Conservation (phyloP, 2,797 vertebrate species). For the Rhinichthys osculus region DNA sequence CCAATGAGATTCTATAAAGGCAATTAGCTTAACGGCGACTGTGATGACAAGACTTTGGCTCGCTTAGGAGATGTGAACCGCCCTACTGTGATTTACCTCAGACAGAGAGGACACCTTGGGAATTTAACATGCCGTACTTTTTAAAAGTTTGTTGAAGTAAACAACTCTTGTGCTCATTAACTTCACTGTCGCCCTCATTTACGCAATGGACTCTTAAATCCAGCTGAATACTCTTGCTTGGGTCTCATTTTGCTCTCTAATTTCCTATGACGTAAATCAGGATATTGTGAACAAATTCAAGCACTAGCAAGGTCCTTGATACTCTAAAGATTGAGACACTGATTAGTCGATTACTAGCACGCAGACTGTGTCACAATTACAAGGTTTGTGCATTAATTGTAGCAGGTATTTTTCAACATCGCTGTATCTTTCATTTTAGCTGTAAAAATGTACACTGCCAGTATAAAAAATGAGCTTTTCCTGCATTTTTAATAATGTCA, state of each 20-base stretch:
- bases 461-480: background rate
- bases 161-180: constrained; percentile 27
- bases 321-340: background rate
- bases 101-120: constrained; percentile 25
- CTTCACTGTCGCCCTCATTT: background rate
- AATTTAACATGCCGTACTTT: constrained; percentile 12
- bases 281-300: background rate
- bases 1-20: constrained; percentile 55
- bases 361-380: background rate
- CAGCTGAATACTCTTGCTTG: background rate
- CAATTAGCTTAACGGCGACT: constrained; percentile 50
- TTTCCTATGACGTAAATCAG: background rate
- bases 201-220: constrained; percentile 2
- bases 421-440: background rate
- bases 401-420: background rate
- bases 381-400: background rate
- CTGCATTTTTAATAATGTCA: background rate
- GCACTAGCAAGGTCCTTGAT: background rate
- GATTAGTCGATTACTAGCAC: background rate
- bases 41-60: constrained; percentile 49
- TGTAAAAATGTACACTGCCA: background rate
- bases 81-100: constrained; percentile 24
- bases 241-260: constrained; percentile 12
- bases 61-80: constrained; percentile 42
- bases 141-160: constrained; percentile 29